Percentiles rank a stretch among this genome's conserved stretches.
These are phyloP conservation scores for Gerosis bhagava DNA, from an alignment of 2,888 invertebrate species.

Conservation along the genomic window DNA sequence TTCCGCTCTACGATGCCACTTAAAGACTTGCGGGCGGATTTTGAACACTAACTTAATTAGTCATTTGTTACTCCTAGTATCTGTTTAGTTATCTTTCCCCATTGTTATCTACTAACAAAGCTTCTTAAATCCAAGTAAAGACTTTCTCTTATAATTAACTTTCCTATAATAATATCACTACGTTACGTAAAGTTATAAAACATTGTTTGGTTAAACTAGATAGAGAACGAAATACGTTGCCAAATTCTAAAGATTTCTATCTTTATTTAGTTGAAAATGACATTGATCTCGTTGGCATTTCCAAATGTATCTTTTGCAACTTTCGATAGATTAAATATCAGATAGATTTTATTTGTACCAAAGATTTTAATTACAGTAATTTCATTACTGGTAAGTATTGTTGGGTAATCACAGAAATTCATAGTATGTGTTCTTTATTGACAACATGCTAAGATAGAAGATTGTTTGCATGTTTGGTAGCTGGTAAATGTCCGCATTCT, in stretches of 20 bases:
- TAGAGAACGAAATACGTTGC: too few species aligned
- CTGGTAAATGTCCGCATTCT: conserved; percentile 13
- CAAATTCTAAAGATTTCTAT: conserved; percentile 10
- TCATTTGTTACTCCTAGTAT: not conserved
- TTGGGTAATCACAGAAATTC: not conserved
- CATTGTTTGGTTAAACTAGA: too few species aligned
- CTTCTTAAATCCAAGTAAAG: conserved; percentile 13
- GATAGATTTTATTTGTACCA: conserved; percentile 1
- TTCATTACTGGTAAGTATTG: not conserved
- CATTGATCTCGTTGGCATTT: conserved; percentile 8
- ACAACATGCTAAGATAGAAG: not conserved
- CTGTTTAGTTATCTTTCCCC: conserved; percentile 10
- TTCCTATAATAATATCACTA: conserved; percentile 8
- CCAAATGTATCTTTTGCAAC: not conserved
- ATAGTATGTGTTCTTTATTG: not conserved
- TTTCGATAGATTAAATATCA: conserved; percentile 4
- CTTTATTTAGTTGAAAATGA: conserved; percentile 9
- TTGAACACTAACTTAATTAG: conserved; percentile 4
- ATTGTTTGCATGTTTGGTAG: not conserved
- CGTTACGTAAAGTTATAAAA: conserved; percentile 13
- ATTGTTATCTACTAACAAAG: conserved; percentile 15
- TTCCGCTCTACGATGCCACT: too few species aligned
- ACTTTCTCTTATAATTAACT: conserved; percentile 19
- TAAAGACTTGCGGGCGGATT: too few species aligned
- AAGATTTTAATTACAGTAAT: conserved; percentile 7